phyloP scores from a whole-genome alignment of 1,140 invertebrate species.

The Pissodes strobi region DNA sequence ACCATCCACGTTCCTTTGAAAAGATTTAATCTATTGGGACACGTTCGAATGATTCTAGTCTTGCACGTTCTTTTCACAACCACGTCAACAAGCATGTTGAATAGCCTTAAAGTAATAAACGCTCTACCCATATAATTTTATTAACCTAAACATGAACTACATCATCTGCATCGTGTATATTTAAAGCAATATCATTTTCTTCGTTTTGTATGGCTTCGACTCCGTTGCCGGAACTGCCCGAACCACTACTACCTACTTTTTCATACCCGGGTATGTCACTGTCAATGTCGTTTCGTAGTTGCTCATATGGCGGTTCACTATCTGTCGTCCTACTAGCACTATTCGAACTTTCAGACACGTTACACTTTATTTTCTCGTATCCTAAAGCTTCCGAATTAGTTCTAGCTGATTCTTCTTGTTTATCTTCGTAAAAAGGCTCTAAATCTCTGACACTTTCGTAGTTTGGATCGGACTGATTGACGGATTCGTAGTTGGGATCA shows the following conservation, averaged over 20 bases:
- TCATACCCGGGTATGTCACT: slow-evolving; percentile 47
- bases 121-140: too few species aligned
- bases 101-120: too few species aligned
- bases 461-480: slow-evolving; percentile 58
- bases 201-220: slow-evolving; percentile 17
- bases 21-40: too few species aligned
- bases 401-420: slow-evolving; percentile 52
- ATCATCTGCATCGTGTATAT: slow-evolving; percentile 43
- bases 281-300: slow-evolving; percentile 51
- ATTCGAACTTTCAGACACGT: slow-evolving; percentile 46
- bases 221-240: slow-evolving; percentile 28
- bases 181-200: slow-evolving; percentile 17
- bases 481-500: slow-evolving; percentile 60
- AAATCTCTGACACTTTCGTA: slow-evolving; percentile 62
- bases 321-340: slow-evolving; percentile 38
- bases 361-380: slow-evolving; percentile 58
- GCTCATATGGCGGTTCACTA: slow-evolving; percentile 61
- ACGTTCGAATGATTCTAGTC: too few species aligned
- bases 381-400: slow-evolving; percentile 57
- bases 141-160: slow-evolving; percentile 45
- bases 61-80: too few species aligned
- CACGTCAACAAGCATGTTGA: too few species aligned
- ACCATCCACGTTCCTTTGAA: too few species aligned
- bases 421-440: slow-evolving; percentile 59
- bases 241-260: slow-evolving; percentile 30